Base-by-base conservation (phyloP, 2,113 vertebrate genomes). In the Chaetops frenatus region DNA sequence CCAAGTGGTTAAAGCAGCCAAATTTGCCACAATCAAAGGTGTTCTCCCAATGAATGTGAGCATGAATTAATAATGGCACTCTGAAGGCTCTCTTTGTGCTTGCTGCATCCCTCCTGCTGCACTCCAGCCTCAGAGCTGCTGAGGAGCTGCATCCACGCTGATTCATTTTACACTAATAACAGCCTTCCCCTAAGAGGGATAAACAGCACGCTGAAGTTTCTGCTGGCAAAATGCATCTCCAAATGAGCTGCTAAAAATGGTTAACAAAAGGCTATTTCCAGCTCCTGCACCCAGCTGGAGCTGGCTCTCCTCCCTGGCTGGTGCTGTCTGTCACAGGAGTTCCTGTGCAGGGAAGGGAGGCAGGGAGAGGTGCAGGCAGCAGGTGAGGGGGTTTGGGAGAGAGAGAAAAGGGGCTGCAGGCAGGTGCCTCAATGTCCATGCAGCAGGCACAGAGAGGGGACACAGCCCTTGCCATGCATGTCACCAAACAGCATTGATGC, bases 221-320 rank as follows among this genome's bases (percentile, higher is more conserved):
- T 85, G 81, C 91, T 87, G 91, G 91, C 78, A 72, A 91, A 95
- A 91, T 48, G 27, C 35, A 44, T 10, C 70, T 81, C 65, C 53
- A 84, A 84, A 84, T 22, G 73, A 91, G 33, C 81, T 89, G 78
- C 81, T 95, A 61, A 92, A 95, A 96, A 65, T 15, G 65, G 31
- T 65, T 61, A 53, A 48, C 56, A 45, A 67, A 91, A 76, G 66
- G 58, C 66, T 82, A 47, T 90, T 97, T 88, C 66, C 93, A 95
- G 81, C 87, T 76, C 13, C 62, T 44, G 50, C 66, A 50, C 62
- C 53, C 91, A 76, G 61, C 87, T 82, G 81, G 86, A 89, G 58
- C 48, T 74, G 60, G 66, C 71, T 92, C 53, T 91, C 11, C 70
- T 86, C 23, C 45, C 66, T 40, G 35, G 6, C 47, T 51, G 42